Conservation (phyloP, 1,140 invertebrate genomes). For the Agrilus planipennis region DNA sequence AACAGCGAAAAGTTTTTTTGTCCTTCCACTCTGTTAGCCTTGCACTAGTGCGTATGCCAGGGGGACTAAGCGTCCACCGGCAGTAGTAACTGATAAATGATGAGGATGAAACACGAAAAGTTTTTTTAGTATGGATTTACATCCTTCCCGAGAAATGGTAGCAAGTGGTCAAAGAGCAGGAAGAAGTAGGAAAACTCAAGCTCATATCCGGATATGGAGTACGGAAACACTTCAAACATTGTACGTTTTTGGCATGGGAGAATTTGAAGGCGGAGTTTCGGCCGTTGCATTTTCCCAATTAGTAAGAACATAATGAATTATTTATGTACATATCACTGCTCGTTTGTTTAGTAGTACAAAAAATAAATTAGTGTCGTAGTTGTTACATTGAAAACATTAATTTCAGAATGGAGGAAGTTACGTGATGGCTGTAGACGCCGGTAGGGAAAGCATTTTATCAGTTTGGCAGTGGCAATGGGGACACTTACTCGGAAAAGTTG, state of each 20-base stretch:
- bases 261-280: conserved; percentile 80
- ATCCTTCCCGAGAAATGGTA: conserved; percentile 80
- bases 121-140: conserved; percentile 65
- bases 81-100: no score
- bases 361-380: no score
- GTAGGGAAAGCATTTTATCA: conserved; percentile 72
- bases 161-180: conserved; percentile 82
- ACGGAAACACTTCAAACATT: conserved; percentile 82
- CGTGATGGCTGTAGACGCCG: conserved; percentile 72
- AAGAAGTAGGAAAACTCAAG: conserved; percentile 69
- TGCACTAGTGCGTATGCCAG: no score
- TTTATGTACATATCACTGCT: background rate
- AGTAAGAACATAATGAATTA: conserved; percentile 34
- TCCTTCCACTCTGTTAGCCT: no score
- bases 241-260: conserved; percentile 83
- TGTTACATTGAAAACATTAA: no score
- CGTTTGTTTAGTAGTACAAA: background rate
- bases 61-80: no score
- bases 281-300: conserved; percentile 83
- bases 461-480: conserved; percentile 88
- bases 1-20: no score
- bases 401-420: conserved; percentile 76
- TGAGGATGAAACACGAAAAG: no score
- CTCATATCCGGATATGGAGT: conserved; percentile 90
- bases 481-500: conserved; percentile 75